Percentiles rank a stretch among this genome's conserved stretches.
These are phyloP conservation scores for Mobula hypostoma DNA, from an alignment of 2,113 vertebrate genomes.

Conservation along the genomic window DNA sequence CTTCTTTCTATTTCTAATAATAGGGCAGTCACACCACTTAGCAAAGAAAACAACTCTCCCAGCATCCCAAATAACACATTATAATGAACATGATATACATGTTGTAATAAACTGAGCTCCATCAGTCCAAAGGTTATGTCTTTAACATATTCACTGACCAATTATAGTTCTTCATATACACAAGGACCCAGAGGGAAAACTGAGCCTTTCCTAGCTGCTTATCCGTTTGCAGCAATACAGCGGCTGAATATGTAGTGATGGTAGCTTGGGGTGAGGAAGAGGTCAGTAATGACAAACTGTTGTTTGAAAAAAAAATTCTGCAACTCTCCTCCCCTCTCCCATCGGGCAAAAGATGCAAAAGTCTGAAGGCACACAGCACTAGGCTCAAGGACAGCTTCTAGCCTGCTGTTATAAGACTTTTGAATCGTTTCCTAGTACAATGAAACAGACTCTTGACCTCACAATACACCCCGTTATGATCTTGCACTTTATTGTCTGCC, in stretches of 20 bases:
- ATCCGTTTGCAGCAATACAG: background rate
- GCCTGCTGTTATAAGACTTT: no score
- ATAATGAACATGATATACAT: background rate
- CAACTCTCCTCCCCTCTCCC: no score
- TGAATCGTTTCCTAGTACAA: no score
- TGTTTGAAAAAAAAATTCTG: background rate
- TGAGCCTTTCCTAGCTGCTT: background rate
- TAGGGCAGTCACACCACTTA: background rate
- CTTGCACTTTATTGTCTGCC: no score
- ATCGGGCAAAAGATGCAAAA: no score
- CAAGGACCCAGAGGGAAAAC: background rate
- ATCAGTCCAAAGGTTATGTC: background rate
- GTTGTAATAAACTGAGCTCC: background rate
- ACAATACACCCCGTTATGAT: no score
- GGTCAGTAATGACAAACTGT: background rate
- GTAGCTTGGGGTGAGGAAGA: background rate
- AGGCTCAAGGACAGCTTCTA: no score
- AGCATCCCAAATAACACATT: background rate
- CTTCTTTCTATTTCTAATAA: background rate
- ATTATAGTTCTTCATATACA: background rate
- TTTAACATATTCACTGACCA: background rate
- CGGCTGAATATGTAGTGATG: background rate
- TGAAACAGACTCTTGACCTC: no score
- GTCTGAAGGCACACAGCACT: no score
- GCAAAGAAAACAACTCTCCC: background rate